Evolutionary conservation across 2,113 vertebrate genomes (phyloP), one percentile per base, ranked within the genome.

Genomic region (Trichechus manatus): DNA sequence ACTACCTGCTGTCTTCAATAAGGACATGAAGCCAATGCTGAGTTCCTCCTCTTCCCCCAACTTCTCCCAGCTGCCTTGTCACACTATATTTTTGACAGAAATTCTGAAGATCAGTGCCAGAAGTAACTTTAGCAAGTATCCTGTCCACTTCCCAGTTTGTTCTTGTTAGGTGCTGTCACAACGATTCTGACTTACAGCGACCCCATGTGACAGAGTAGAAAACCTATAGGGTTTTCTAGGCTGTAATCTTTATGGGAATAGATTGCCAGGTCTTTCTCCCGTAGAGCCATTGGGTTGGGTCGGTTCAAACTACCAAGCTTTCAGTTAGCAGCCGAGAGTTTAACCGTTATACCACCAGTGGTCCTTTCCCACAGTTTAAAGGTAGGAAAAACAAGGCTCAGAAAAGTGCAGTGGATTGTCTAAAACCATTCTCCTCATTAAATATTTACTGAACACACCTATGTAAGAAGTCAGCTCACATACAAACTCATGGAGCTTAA

Each of bases 361-460:
- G 6, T 68, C 36, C 39, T 36, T 19, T 22, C 6, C 68, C 22
- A 83, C 27, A 87, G 81, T 94, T 97, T 90, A 92, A 9, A 91
- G 39, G 27, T 79, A 63, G 59, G 39, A 81, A 93, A 89, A 97
- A 89, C 25, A 96, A 93, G n/a, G 27, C n/a, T 93, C 31, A 92
- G 44, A 74, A 92, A 96, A 93, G 53, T 89, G 33, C 53, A 75
- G 72, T 27, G 23, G 39, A 80, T 79, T 83, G 74, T 68, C 36
- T 94, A 74, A 94, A 96, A 63, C 47, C 47, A 75, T 87, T 87
- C 42, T 93, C 53, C 23, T 95, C 85, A 89, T 86, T 83, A 93
- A 94, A 83, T 96, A 70, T 84, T 95, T 87, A 93, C 80, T 93
- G n/a, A 92, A 95, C 29, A 92, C 14, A 87, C 9, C 1, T 1